phyloP scores from a whole-genome alignment of 30 jellyfish, hydroid and myxozoan species.

The Aurelia sp. region DNA sequence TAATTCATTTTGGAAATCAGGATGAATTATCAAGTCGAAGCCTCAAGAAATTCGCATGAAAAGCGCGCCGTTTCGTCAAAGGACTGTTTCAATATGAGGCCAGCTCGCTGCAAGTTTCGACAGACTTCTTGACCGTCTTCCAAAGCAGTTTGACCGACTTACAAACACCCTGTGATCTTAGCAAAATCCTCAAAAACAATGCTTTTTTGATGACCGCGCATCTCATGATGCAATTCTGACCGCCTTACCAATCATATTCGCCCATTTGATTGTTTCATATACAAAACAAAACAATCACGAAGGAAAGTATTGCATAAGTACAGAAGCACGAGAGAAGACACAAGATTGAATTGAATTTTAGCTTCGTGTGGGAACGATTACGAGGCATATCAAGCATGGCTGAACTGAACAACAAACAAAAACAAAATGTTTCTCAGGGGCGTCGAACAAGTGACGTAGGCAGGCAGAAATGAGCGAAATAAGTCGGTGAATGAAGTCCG shows the following conservation, averaged over 20 bases:
- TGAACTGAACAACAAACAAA: not conserved
- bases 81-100: no score
- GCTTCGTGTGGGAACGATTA: not conserved
- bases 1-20: no score
- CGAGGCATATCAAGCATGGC: not conserved
- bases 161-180: slow-evolving; percentile 10
- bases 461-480: no score
- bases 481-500: no score
- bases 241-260: slow-evolving; percentile 5
- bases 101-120: no score
- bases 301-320: not conserved
- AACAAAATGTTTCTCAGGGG: no score
- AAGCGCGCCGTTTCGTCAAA: no score
- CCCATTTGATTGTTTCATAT: not conserved
- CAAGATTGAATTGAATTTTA: no score
- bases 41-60: no score
- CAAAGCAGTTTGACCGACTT: slow-evolving; percentile 3
- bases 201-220: not conserved
- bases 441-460: no score
- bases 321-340: not conserved
- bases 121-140: not conserved
- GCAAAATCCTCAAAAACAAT: not conserved
- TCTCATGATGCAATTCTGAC: slow-evolving; percentile 1
- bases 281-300: not conserved
- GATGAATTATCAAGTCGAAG: no score